phyloP scores from a whole-genome alignment of 1,140 invertebrate genomes.

The Branchinecta lindahli region DNA sequence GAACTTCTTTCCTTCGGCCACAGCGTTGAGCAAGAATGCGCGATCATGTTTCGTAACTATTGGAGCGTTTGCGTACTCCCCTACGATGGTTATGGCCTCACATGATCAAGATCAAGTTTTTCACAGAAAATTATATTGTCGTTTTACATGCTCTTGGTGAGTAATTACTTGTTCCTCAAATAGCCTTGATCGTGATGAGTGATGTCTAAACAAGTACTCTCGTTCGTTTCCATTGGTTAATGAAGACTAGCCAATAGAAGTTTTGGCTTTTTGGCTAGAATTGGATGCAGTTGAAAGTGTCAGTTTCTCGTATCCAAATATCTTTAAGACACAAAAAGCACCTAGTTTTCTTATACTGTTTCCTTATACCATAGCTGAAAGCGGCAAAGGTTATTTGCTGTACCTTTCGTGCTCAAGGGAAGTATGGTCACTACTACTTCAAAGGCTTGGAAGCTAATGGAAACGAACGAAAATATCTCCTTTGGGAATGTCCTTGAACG shows the following conservation, averaged over 20 bases:
- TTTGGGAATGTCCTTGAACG: neutral
- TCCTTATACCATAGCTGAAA: neutral
- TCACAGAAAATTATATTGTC: neutral
- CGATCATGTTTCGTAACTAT: no score
- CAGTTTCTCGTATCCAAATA: neutral
- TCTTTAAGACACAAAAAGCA: neutral
- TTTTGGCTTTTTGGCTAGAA: neutral
- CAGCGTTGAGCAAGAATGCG: no score
- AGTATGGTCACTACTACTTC: neutral
- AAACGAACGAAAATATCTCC: neutral
- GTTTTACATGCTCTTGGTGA: neutral
- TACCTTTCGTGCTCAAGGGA: neutral
- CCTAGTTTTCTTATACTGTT: neutral
- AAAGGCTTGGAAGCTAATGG: neutral
- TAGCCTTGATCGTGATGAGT: neutral
- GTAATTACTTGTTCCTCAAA: neutral
- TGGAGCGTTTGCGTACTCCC: no score
- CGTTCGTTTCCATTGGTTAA: neutral
- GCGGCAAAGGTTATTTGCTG: neutral
- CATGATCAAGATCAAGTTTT: neutral
- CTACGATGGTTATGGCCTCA: no score
- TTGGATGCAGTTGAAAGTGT: neutral
- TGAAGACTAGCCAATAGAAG: neutral
- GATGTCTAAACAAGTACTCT: neutral
- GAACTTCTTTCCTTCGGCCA: no score